phyloP scores from a whole-genome alignment of 2,888 invertebrate genomes.

The Bombyx huttoni region DNA sequence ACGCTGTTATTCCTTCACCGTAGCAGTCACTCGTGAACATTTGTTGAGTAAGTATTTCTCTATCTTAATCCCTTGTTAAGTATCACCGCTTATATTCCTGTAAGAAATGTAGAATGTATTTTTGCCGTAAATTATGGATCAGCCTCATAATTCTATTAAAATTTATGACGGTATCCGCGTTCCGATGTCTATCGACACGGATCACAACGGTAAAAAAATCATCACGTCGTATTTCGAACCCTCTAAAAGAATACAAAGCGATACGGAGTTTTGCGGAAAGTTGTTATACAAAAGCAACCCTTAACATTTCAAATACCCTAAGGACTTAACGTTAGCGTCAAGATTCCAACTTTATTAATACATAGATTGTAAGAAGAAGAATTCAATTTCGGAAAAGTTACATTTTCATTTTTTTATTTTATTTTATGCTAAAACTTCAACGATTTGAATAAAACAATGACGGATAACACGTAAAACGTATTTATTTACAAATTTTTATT shows the following conservation, averaged over 20 bases:
- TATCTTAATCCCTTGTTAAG: too few species aligned
- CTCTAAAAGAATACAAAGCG: not conserved
- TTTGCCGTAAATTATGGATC: too few species aligned
- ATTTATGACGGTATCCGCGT: too few species aligned
- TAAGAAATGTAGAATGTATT: too few species aligned
- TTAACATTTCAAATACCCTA: not conserved
- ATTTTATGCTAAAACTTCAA: not conserved
- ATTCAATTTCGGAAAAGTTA: slow-evolving; percentile 7
- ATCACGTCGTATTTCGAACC: not conserved
- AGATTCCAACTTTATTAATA: slow-evolving; percentile 3
- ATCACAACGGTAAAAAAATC: too few species aligned
- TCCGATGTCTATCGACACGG: too few species aligned
- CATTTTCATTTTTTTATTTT: not conserved
- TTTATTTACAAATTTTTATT: slow-evolving; percentile 51
- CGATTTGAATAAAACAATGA: slow-evolving; percentile 18
- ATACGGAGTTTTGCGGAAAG: not conserved
- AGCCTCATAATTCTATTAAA: too few species aligned
- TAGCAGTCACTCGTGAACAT: too few species aligned
- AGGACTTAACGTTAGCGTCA: not conserved
- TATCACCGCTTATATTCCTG: too few species aligned
- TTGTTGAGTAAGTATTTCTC: too few species aligned
- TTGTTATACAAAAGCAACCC: not conserved
- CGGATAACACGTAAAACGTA: slow-evolving; percentile 52
- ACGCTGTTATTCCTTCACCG: too few species aligned
- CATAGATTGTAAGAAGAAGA: not conserved